phyloP scores from a whole-genome alignment of 2,113 vertebrate species.

The Thomomys bottae region DNA sequence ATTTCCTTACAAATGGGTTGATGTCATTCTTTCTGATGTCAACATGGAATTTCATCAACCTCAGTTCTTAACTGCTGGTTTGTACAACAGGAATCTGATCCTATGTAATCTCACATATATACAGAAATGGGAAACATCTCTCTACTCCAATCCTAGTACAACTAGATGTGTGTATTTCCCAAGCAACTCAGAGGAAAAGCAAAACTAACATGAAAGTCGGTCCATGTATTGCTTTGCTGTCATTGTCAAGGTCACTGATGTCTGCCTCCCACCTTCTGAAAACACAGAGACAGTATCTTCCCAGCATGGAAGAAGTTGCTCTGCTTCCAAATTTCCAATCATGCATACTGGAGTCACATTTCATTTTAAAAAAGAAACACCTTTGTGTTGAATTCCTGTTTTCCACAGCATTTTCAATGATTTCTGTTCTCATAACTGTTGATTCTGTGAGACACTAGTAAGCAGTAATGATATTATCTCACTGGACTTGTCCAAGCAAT shows the following conservation, averaged over 20 bases:
- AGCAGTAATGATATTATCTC: constrained; percentile 31
- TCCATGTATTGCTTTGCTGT: too few species aligned
- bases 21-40: too few species aligned
- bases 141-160: neutral
- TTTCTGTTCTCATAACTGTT: constrained; percentile 54
- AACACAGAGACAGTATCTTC: neutral
- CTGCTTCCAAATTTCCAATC: neutral
- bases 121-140: neutral
- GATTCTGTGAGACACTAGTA: constrained; percentile 42
- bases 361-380: neutral
- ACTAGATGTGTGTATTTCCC: neutral
- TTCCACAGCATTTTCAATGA: neutral
- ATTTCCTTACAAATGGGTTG: too few species aligned
- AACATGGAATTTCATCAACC: too few species aligned
- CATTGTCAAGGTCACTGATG: neutral
- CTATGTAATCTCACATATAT: neutral
- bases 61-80: neutral
- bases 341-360: neutral
- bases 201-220: neutral
- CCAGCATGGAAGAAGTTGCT: neutral
- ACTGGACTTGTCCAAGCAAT: constrained; percentile 34
- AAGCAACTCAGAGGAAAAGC: neutral
- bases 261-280: rapidly evolving
- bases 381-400: neutral
- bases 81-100: neutral